Evolutionary conservation across 2,797 vertebrate genomes (phyloP).

Genomic region (Aldrovandia affinis): DNA sequence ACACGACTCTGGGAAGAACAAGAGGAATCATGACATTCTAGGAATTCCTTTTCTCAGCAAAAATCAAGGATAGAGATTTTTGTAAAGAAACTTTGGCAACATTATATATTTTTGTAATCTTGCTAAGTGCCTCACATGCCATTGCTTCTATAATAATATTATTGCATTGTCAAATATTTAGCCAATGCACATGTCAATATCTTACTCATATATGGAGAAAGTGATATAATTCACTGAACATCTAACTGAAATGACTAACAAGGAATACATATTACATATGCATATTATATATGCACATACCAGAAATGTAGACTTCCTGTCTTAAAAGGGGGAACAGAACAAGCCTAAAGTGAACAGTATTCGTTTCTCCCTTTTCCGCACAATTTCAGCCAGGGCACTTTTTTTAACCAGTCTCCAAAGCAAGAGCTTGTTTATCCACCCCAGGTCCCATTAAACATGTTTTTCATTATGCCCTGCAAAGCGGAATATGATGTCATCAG

Average conservation of each 20-base stretch:
- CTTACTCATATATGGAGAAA: not conserved
- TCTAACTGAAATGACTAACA: not conserved
- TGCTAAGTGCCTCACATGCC: not conserved
- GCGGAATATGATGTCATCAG: slow-evolving; percentile 62
- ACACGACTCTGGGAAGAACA: slow-evolving; percentile 58
- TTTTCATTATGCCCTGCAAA: slow-evolving; percentile 38
- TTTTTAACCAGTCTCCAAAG: not conserved
- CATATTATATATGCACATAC: not conserved
- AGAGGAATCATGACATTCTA: slow-evolving; percentile 52
- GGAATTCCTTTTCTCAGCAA: slow-evolving; percentile 51
- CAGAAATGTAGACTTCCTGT: not conserved
- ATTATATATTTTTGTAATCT: not conserved
- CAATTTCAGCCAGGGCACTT: not conserved
- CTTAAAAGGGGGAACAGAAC: not conserved
- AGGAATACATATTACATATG: not conserved
- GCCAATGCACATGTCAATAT: not conserved
- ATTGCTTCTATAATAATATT: not conserved
- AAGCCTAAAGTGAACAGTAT: not conserved
- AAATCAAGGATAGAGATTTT: slow-evolving; percentile 17
- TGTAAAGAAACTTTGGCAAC: not conserved
- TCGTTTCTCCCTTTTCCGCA: not conserved
- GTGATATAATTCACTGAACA: not conserved
- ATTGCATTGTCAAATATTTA: not conserved
- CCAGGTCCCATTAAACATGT: not conserved
- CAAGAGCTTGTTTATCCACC: slow-evolving; percentile 10